These are phyloP conservation scores for Endotricha flammealis DNA, from an alignment of 2,888 invertebrate genomes.

Conservation along the genomic window DNA sequence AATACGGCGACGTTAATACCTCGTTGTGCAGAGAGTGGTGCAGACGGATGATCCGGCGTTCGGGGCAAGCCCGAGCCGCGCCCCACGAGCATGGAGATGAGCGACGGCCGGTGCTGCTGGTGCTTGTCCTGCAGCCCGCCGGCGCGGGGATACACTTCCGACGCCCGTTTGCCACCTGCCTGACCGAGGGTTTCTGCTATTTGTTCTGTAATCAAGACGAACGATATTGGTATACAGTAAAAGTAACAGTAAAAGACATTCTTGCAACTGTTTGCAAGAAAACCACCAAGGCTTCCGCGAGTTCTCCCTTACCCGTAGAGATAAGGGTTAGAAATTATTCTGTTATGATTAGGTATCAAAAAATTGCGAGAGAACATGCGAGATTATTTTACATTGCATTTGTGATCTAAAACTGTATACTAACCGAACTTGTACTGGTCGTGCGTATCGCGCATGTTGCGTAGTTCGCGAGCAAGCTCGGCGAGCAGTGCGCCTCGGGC, in stretches of 20 bases:
- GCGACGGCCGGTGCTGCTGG: slow-evolving; percentile 62
- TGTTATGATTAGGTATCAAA: no score
- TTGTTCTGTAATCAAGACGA: slow-evolving; percentile 41
- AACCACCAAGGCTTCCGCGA: no score
- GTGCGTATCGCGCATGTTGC: slow-evolving; percentile 91
- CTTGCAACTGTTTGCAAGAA: no score
- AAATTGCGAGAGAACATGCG: no score
- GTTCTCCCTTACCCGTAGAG: no score
- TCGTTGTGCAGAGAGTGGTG: slow-evolving; percentile 57
- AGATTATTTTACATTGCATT: no score
- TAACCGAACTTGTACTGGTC: slow-evolving; percentile 80
- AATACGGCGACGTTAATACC: slow-evolving; percentile 28
- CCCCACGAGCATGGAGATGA: slow-evolving; percentile 66
- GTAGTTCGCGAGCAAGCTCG: slow-evolving; percentile 91
- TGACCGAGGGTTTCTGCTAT: slow-evolving; percentile 55
- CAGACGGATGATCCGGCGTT: slow-evolving; percentile 62
- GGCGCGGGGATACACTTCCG: slow-evolving; percentile 75
- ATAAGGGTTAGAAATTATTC: no score
- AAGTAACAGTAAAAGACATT: no score
- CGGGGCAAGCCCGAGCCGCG: slow-evolving; percentile 47
- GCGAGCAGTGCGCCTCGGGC: slow-evolving; percentile 91
- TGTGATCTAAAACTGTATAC: no score
- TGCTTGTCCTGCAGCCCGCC: slow-evolving; percentile 46
- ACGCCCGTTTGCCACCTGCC: slow-evolving; percentile 56
- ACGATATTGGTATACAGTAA: background rate